Conservation (phyloP, 2,113 vertebrate genomes). For the Pithys albifrons region DNA sequence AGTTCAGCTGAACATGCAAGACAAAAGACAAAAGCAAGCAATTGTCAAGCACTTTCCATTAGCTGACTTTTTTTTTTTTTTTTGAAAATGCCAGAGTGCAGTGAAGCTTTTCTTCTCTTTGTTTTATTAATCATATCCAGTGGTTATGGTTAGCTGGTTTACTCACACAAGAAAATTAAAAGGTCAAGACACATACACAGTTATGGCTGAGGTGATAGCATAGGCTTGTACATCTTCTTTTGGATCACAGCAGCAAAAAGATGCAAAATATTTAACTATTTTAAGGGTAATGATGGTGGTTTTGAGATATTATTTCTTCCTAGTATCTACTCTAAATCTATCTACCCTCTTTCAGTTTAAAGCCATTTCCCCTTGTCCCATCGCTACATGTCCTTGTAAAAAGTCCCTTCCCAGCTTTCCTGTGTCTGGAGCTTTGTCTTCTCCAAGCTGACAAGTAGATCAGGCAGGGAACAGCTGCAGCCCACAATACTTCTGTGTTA, state of each 20-base stretch:
- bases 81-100: background rate
- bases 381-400: background rate
- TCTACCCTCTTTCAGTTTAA: background rate
- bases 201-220: background rate
- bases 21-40: slow-evolving; percentile 23
- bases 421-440: background rate
- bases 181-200: background rate
- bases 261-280: background rate
- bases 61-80: background rate
- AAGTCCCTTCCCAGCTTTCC: background rate
- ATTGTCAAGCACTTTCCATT: background rate
- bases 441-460: background rate
- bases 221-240: background rate
- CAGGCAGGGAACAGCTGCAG: background rate
- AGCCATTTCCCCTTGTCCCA: background rate
- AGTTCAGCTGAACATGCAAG: slow-evolving; percentile 8
- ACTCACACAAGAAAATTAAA: background rate
- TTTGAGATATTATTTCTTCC: background rate
- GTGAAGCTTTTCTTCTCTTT: background rate
- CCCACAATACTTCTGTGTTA: background rate
- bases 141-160: background rate
- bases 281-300: background rate
- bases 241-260: background rate
- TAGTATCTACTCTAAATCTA: background rate
- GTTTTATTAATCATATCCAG: background rate